These are phyloP conservation scores for Trachelus troglodyta DNA, from an alignment of 2,888 invertebrate genomes.

Conservation along the genomic window DNA sequence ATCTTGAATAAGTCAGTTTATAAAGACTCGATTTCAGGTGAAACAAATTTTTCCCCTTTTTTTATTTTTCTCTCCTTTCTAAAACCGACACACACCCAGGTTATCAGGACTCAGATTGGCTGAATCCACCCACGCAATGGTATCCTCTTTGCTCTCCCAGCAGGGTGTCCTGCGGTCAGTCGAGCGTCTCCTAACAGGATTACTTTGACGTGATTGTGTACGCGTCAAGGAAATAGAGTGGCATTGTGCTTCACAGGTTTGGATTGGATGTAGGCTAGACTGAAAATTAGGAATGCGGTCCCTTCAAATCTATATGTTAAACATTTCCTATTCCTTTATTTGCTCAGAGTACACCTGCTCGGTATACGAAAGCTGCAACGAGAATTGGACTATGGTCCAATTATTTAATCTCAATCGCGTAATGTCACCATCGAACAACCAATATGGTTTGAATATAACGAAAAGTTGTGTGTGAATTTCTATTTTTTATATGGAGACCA, in stretches of 20 bases:
- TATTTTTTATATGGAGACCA: background rate
- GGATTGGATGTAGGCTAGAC: constrained; percentile 41
- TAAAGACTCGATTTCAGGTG: background rate
- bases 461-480: background rate
- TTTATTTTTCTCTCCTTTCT: background rate
- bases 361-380: background rate
- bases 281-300: constrained; percentile 55
- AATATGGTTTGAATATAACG: background rate
- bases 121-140: constrained; percentile 31
- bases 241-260: constrained; percentile 48
- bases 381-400: background rate
- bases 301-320: constrained; percentile 46
- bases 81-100: background rate
- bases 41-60: background rate
- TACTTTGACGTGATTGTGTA: constrained; percentile 62
- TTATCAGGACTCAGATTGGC: constrained; percentile 27
- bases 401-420: background rate
- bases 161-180: constrained; percentile 54
- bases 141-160: constrained; percentile 46
- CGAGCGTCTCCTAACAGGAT: constrained; percentile 62
- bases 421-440: background rate
- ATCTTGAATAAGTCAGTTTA: background rate
- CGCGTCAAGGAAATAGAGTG: constrained; percentile 63
- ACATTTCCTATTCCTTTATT: constrained; percentile 34
- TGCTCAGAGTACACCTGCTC: constrained; percentile 27